Conservation (phyloP, 2,113 vertebrate species). For the Vulpes lagopus region DNA sequence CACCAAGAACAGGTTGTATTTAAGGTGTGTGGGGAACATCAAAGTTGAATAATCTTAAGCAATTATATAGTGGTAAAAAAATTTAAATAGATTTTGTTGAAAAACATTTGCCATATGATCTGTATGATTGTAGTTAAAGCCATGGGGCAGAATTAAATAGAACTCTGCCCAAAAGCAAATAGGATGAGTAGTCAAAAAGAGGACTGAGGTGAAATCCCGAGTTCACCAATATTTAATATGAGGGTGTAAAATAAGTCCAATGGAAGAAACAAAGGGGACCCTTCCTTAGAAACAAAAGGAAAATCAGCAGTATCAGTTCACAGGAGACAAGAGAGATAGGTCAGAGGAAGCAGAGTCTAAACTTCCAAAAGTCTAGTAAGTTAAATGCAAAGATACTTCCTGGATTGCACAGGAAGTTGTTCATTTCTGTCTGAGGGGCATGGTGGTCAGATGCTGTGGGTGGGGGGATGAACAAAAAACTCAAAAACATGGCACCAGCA, state of each 20-base stretch:
- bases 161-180: background rate
- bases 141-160: background rate
- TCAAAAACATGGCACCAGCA: background rate
- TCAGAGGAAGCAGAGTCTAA: background rate
- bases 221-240: background rate
- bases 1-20: background rate
- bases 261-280: background rate
- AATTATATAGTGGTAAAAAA: background rate
- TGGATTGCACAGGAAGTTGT: background rate
- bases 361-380: background rate
- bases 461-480: background rate
- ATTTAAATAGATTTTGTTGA: slow-evolving; percentile 1
- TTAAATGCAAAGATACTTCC: background rate
- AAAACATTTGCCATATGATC: background rate
- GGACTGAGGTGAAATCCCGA: background rate
- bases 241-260: background rate
- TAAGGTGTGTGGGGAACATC: background rate
- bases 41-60: background rate
- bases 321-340: background rate
- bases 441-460: background rate
- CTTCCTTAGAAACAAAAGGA: background rate
- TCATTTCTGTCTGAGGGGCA: fast-evolving
- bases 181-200: background rate
- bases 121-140: background rate
- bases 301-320: background rate